Evolutionary conservation across 2,888 invertebrate genomes (phyloP), one percentile per base, ranked within the genome.

Genomic region (Phorcus lineatus): DNA sequence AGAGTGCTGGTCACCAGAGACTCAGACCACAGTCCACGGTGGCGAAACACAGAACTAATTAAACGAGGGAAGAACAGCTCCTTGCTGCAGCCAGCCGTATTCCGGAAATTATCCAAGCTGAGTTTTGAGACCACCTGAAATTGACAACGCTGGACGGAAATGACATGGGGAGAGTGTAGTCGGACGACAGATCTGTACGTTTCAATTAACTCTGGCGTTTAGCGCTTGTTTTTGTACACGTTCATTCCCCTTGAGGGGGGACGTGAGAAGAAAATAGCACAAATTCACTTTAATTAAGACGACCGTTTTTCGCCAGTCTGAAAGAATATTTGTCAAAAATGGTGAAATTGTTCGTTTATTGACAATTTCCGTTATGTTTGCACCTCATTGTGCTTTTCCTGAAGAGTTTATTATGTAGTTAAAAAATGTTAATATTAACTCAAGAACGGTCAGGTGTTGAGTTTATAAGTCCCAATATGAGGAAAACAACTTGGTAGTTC

Each of bases 131-230:
- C 28, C 70, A 70, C 70, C 70, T 70, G 70, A 70, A 40, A 70
- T 70, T 70, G 70, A 70, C 70, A 70, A 70, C n/a, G 24, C 70
- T 36, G 31, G 40, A 70, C 70, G 70, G 70, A 70, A 70, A 70
- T 70, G 70, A 70, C 70, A 70, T 70, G 70, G 70, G 36, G 36
- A 70, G 40, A 70, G 31, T 70, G 70, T 70, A 31, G 28, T 36
- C 11, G 31, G 17, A 36, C 36, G 16, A 70, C 70, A 16, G 36
- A 36, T 36, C 36, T 70, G 70, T 70, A 36, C 70, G 36, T 70
- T 70, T 70, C 70, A 70, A 70, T 70, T 70, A 70, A 70, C 31
- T 70, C 36, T 36, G 70, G 70, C 36, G 70, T 70, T 70, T 70
- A 70, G 36, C 70, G 36, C 70, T 70, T 70, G 70, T 70, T 70